phyloP scores from a whole-genome alignment of 1,140 invertebrate species.

The Chrysopa pallens region DNA sequence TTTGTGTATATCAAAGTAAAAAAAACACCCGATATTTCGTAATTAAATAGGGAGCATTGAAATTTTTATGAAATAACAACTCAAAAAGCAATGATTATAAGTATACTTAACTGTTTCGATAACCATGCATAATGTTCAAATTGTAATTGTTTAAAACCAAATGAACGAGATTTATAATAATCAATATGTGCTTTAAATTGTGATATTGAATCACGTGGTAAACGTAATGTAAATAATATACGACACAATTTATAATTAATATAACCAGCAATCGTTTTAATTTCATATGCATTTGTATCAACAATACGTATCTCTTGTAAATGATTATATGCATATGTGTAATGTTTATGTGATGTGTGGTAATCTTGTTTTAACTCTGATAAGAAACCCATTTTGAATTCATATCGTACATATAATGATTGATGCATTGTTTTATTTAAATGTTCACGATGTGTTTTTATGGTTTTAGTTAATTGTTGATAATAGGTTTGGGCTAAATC shows the following conservation, averaged over 20 bases:
- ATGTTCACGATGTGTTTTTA: slow-evolving; percentile 78
- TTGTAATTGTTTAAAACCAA: slow-evolving; percentile 57
- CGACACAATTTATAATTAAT: slow-evolving; percentile 91
- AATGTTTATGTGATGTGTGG: slow-evolving; percentile 79
- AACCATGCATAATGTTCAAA: slow-evolving; percentile 97
- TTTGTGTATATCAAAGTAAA: no score
- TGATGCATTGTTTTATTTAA: slow-evolving; percentile 84
- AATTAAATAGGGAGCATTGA: no score
- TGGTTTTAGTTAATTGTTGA: slow-evolving; percentile 65
- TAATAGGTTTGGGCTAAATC: slow-evolving; percentile 89
- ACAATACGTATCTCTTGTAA: slow-evolving; percentile 71
- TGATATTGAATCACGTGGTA: slow-evolving; percentile 81
- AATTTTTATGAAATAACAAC: no score
- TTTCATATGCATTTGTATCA: slow-evolving; percentile 81
- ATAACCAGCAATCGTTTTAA: slow-evolving; percentile 86
- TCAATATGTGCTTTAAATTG: slow-evolving; percentile 87
- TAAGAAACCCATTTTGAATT: slow-evolving; percentile 95
- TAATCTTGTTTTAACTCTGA: slow-evolving; percentile 86
- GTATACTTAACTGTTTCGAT: slow-evolving; percentile 57
- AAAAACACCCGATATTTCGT: no score
- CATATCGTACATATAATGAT: slow-evolving; percentile 83
- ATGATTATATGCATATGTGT: slow-evolving; percentile 80
- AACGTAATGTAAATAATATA: slow-evolving; percentile 71
- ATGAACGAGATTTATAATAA: slow-evolving; percentile 55
- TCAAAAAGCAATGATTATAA: no score